Conservation (phyloP, 2,888 invertebrate species). For the Eumacrocentrus americanus region DNA sequence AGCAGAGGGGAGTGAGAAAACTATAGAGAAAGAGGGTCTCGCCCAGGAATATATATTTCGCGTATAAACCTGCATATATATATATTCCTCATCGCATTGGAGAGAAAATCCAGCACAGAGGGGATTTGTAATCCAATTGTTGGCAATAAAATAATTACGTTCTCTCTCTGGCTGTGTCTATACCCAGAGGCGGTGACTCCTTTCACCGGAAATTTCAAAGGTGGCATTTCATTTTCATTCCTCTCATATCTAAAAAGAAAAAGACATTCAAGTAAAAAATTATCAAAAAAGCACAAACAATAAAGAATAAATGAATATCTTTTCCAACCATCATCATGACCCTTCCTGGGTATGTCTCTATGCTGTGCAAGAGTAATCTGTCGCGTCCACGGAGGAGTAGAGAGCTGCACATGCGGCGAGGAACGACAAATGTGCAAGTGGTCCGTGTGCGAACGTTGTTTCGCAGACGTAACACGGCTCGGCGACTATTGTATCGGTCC, state of each 20-base stretch:
- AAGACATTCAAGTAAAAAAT: too few relatives aligned
- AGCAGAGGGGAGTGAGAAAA: constrained; percentile 24
- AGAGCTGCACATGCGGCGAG: background rate
- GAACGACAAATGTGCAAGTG: constrained; percentile 34
- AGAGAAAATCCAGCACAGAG: constrained; percentile 12
- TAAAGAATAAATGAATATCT: too few relatives aligned
- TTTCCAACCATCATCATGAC: too few relatives aligned
- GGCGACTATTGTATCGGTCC: constrained; percentile 34
- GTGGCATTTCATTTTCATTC: constrained; percentile 16
- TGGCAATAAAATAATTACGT: constrained; percentile 29
- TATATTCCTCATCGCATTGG: constrained; percentile 15
- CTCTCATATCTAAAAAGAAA: too few relatives aligned
- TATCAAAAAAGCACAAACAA: too few relatives aligned
- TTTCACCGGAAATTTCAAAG: constrained; percentile 18
- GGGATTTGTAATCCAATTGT: constrained; percentile 30
- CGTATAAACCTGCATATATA: background rate
- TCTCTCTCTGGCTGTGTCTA: constrained; percentile 3
- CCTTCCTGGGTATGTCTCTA: too few relatives aligned
- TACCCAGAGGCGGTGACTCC: constrained; percentile 5
- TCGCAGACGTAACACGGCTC: constrained; percentile 25
- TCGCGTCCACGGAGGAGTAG: too few relatives aligned
- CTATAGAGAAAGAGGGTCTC: constrained; percentile 6
- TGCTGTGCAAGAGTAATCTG: too few relatives aligned
- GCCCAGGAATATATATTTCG: background rate
- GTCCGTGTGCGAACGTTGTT: constrained; percentile 25